Percentiles rank a stretch among this genome's conserved stretches.
Evolutionary conservation across 2,797 vertebrate species (phyloP).

Genomic region (Falco novaeseelandiae): DNA sequence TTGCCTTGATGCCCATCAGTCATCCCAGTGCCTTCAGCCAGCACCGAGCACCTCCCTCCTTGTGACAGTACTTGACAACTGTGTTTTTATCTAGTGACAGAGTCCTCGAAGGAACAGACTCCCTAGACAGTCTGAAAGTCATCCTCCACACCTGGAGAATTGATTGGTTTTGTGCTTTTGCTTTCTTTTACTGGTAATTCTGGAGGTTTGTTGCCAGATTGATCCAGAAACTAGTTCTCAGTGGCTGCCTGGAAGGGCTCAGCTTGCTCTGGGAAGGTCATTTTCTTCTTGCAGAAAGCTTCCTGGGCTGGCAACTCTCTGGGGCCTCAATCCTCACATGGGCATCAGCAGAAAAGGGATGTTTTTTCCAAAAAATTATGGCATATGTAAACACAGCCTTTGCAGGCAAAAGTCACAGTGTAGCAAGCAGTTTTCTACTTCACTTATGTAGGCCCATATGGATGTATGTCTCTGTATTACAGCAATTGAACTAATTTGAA

Average conservation of each 20-base stretch:
- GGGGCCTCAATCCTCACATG: not conserved
- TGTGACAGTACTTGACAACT: not conserved
- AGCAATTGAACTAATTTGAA: conserved; percentile 24
- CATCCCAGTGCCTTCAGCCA: not conserved
- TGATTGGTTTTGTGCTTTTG: not conserved
- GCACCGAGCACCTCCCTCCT: not conserved
- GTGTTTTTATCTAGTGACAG: not conserved
- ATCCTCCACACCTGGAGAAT: not conserved
- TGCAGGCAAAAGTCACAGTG: not conserved
- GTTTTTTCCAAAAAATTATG: not conserved
- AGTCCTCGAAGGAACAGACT: not conserved
- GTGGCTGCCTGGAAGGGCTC: not conserved
- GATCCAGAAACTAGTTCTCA: not conserved
- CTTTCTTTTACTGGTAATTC: not conserved
- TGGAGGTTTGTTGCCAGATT: fast-evolving
- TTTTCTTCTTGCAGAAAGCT: not conserved
- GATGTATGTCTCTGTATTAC: not conserved
- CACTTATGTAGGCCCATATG: not conserved
- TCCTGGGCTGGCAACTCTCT: not conserved
- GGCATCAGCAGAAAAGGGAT: not conserved
- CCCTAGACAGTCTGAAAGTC: not conserved
- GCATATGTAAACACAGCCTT: not conserved
- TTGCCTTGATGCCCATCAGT: not conserved
- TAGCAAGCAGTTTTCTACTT: not conserved
- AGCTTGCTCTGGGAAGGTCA: fast-evolving